Evolutionary conservation across 2,113 vertebrate genomes (phyloP), one percentile per base, ranked within the genome.

Genomic region (Esox niger): DNA sequence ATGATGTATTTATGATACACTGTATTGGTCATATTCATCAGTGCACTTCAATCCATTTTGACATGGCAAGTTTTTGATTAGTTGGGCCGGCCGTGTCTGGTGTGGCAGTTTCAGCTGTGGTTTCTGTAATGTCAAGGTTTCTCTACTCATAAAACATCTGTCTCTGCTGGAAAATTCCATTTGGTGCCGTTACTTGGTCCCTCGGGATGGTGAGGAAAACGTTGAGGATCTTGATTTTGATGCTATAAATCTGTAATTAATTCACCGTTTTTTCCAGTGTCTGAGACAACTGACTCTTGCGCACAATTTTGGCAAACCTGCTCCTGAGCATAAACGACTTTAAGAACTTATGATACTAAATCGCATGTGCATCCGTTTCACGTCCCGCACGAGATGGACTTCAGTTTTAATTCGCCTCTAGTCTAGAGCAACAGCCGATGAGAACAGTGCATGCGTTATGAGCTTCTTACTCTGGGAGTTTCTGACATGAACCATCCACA

Each of bases 191-290:
- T 74, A 70, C 61, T 32, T 13, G 17, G 33, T 74, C 69, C 32
- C n/a, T 9, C 66, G 71, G 57, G 26, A 66, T 4, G 10, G 35
- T 27, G 65, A 2, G 6, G 33, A 55, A 64, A 47, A 56, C 63
- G 70, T 11, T 11, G 62, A 76, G 68, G 68, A 69, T 70, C 62
- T 68, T 68, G 55, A 81, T 78, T 83, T 82, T 76, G 70, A 77
- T 35, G 47, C 68, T 70, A 74, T 89, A 83, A 87, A 87, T 84
- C 75, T 82, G 56, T n/a, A n/a, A n/a, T n/a, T n/a, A n/a, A n/a
- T 65, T 74, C 61, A 79, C 52, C 55, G 33, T 21, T 60, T 70
- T 66, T 52, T 71, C 62, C 70, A 31, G 31, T 23, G 52, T 66
- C 68, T 74, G 71, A 66, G 74, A 75, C 49, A 54, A 29, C 35